Base-by-base conservation (phyloP, 1,140 invertebrate species). In the Phymastichus coffea region DNA sequence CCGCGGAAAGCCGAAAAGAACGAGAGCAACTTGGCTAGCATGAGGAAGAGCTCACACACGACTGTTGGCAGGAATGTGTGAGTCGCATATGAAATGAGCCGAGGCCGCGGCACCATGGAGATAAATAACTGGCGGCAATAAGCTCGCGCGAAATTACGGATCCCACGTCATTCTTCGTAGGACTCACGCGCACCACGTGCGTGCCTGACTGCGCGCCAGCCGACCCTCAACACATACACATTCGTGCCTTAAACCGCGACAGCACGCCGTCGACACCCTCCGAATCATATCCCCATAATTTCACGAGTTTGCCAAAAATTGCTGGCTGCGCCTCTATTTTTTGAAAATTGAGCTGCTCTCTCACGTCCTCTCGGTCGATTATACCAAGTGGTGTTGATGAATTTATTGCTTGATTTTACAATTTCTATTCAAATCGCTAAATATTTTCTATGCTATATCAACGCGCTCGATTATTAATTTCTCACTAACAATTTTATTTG, bases 91-190 rank as follows among this genome's bases (percentile, higher is more conserved):
- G 57, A 61, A 70, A 69, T 68, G 61, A 69, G 63, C 48, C 59
- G 47, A n/a, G n/a, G n/a, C n/a, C n/a, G n/a, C n/a, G n/a, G n/a
- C 66, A n/a, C 46, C 52, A 23, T 41, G 57, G 56, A 59, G 57
- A 69, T 72, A 66, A 72, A 70, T 70, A 72, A 72, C 65, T 58
- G 63, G 54, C 53, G 61, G 63, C 63, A 72, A 68, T 72, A 67
- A 72, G 66, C 63, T 58, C 56, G 63, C 53, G 63, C 60, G 57
- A 69, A 66, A 70, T 72, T 70, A 67, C 63, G 63, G 70, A 64
- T 65, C 58, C 55, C 66, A n/a, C n/a, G 60, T 65, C 59, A 44
- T 56, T 61, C 40, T 51, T 61, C 52, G 44, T 41, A 0, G 28
- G 6, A 3, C 15, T 4, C 35, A n/a, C 49, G 14, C 30, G 9